Base-by-base conservation (phyloP, 2,113 vertebrate species). In the Petromus typicus region DNA sequence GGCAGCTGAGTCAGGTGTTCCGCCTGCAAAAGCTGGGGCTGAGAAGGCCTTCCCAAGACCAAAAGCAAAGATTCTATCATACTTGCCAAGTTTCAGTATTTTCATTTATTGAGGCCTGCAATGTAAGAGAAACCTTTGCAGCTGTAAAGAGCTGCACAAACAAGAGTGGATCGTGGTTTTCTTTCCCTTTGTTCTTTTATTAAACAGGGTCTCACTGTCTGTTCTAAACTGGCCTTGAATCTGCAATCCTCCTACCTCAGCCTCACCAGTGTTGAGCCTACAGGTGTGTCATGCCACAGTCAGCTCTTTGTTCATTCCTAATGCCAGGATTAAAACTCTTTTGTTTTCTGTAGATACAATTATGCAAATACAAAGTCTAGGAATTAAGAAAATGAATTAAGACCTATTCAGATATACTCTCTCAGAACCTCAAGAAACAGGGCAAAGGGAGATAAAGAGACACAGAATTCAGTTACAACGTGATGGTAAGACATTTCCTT, bases 381-480 rank as follows among this genome's bases (percentile, higher is more conserved):
- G 84, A 93, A 94, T 95, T 87, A 25, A 84, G 76, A 94, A 95
- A 97, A 93, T 48, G 59, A 85, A 91, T 64, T 93, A 64, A 56
- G 88, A 85, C 40, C 61, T 87, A 93, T 64, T 96, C 63, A 89
- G 80, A 92, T 79, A 95, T 48, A 48, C 23, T 25, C 76, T 23
- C 54, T 85, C 54, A 69, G 82, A 85, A 37, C 16, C 63, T 76
- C 4, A 4, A 75, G 90, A 73, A 86, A 78, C 51, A 57, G n/a
- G 12, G 2, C 40, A 25, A 89, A 67, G 82, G 63, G 48, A 90
- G 30, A 30, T 75, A 34, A 27, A 40, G 73, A 86, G 54, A 63
- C 27, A 37, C 0, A 22, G 83, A 48, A 90, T 66, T 54, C 25
- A 59, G 45, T 91, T 80, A 48, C 54, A 45, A 90, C 54, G 89